Evolutionary conservation across 2,113 vertebrate species (phyloP), one percentile per base, ranked within the genome.

Genomic region (Gracilinanus agilis): DNA sequence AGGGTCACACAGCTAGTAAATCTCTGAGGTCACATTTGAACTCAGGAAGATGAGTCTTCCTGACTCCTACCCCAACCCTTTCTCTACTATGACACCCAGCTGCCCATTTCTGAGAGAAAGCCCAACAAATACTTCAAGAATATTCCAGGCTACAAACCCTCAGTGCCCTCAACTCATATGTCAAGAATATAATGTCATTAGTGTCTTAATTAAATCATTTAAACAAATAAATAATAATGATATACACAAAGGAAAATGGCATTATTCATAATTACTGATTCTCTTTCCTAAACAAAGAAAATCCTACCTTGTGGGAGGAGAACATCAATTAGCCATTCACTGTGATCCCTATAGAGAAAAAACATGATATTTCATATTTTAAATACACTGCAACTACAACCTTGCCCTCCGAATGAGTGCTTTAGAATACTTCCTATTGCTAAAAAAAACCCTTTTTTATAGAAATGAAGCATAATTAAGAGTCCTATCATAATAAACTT

Each of bases 241-340:
- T 49, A 96, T 96, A 93, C 93, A 98, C 44, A 96, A 98, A 93
- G 88, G 96, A 94, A 89, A 90, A 44, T 3, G 92, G 94, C 34
- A 96, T 92, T 96, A 94, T 75, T 93, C 93, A 96, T 24, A 34
- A 96, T 95, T 94, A 95, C 29, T 94, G 95, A 96, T 95, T 93
- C 97, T 96, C 97, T 96, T 97, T 93, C 94, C 95, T 97, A 98
- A 91, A 93, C 54, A 92, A 97, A 98, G 95, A 56, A 97, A 94
- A 92, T 95, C 99, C 98, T 99, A 99, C 99, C 99, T 99, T 99
- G 99, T 49, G 99, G 99, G 83, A 99, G 98, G 94, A 99, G 99
- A 93, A 99, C 99, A 98, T 99, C 99, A 98, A 99, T 99, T 97
- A 99, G 98, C 99, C 99, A 99, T 98, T 99, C 99, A 94, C 99